These are phyloP conservation scores for Perca fluviatilis DNA, from an alignment of 2,113 vertebrate species.

Conservation along the genomic window DNA sequence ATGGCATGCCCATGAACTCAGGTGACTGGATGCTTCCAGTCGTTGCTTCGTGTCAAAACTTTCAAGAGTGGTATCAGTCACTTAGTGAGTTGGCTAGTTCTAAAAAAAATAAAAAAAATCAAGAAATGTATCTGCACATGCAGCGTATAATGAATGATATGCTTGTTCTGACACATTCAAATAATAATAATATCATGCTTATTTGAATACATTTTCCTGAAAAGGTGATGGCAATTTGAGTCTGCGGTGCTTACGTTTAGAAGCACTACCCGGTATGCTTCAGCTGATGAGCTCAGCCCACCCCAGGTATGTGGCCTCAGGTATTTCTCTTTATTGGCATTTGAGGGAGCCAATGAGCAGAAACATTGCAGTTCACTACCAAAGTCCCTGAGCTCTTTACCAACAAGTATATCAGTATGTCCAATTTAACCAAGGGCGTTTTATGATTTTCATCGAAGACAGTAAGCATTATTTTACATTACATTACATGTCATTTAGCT, in stretches of 20 bases:
- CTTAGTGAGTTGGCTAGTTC: neutral
- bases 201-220: slow-evolving; percentile 12
- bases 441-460: slow-evolving; percentile 1
- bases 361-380: neutral
- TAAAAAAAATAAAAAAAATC: too few species aligned
- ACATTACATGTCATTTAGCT: too few species aligned
- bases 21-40: neutral
- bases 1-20: neutral
- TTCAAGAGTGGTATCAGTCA: too few species aligned
- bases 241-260: slow-evolving; percentile 31
- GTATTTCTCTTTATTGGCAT: neutral
- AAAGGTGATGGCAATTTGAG: slow-evolving; percentile 9
- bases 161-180: neutral
- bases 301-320: slow-evolving; percentile 16
- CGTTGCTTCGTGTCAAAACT: neutral
- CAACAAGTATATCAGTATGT: slow-evolving; percentile 1
- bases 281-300: slow-evolving; percentile 36
- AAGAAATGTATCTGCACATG: neutral
- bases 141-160: neutral
- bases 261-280: slow-evolving; percentile 1
- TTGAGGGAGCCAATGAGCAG: neutral
- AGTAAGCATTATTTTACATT: neutral
- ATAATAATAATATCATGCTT: neutral
- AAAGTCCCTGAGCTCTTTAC: neutral
- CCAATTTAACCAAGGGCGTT: slow-evolving; percentile 4